phyloP scores from a whole-genome alignment of 2,113 vertebrate species.

The Hystrix cristata region DNA sequence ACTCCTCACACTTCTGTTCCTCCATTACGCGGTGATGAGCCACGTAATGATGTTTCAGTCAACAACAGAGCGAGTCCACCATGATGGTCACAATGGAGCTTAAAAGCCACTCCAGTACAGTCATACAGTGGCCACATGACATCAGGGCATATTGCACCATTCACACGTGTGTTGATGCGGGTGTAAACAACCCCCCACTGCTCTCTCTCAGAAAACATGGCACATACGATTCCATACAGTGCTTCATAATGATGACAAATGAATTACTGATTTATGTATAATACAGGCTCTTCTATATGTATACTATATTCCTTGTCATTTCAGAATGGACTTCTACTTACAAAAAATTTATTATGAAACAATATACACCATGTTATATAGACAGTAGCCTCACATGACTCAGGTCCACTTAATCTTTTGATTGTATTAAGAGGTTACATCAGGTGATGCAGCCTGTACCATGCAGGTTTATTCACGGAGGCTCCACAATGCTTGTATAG shows the following conservation, averaged over 20 bases:
- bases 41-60: not conserved
- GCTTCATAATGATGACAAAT: not conserved
- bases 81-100: not conserved
- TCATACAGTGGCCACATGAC: not conserved
- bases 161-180: too few species aligned
- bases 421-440: not conserved
- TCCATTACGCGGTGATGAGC: not conserved
- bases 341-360: not conserved
- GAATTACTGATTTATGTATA: not conserved
- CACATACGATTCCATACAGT: not conserved
- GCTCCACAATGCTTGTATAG: too few species aligned
- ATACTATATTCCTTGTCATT: not conserved
- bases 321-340: not conserved
- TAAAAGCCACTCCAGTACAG: too few species aligned
- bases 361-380: not conserved
- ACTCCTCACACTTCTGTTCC: not conserved
- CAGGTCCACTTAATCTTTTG: not conserved
- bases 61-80: not conserved
- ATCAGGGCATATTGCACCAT: not conserved
- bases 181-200: not conserved
- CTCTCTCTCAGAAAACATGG: not conserved
- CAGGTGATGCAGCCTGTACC: too few species aligned
- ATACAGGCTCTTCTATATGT: not conserved
- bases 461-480: not conserved
- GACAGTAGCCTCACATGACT: not conserved